Base-by-base conservation (phyloP, 1,140 invertebrate genomes). In the Metaphire vulgaris region DNA sequence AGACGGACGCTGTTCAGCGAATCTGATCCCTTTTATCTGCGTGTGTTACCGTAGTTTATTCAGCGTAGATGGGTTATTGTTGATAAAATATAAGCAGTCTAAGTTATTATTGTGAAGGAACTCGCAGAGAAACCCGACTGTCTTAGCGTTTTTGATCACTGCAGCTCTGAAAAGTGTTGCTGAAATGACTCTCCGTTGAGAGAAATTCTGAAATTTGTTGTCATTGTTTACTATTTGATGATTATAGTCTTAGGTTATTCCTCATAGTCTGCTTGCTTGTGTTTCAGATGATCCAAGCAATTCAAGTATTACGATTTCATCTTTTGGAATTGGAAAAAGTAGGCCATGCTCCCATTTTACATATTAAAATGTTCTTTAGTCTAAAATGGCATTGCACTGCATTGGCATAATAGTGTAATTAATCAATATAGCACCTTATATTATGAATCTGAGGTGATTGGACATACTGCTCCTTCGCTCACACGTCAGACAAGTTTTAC, bases 241-340 rank as follows among this genome's bases (percentile, higher is more conserved):
- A 67, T 1, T 29, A 67, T 67, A 67, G 1, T 67, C 14, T 67
- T 67, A 1, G 14, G 1, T 26, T 67, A 67, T 26, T 67, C 30
- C 26, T 67, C 1, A 1, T 26, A 67, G 1, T 1, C 26, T 1
- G 14, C 33, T 71, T n/a, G n/a, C n/a, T n/a, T n/a, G 21, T n/a
- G 83, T 92, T 93, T 81, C 92, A 99, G 97, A 99, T 99, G 98
- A 95, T 99, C 86, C 97, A 99, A 91, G 95, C 97, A 87, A 99
- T 99, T 89, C 97, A 99, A 92, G 98, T 99, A 83, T 91, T 99
- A 88, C 92, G 98, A 90, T 99, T 99, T 94, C 98, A 99, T 90
- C 92, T 99, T 87, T 91, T 99, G 90, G 98, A 99, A 90, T 92
- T 99, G 90, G 98, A 99, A 97, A 99, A 99, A 93, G 98, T 99